Base-by-base conservation (phyloP, 2,888 invertebrate species). In the Lissonota sp. region DNA sequence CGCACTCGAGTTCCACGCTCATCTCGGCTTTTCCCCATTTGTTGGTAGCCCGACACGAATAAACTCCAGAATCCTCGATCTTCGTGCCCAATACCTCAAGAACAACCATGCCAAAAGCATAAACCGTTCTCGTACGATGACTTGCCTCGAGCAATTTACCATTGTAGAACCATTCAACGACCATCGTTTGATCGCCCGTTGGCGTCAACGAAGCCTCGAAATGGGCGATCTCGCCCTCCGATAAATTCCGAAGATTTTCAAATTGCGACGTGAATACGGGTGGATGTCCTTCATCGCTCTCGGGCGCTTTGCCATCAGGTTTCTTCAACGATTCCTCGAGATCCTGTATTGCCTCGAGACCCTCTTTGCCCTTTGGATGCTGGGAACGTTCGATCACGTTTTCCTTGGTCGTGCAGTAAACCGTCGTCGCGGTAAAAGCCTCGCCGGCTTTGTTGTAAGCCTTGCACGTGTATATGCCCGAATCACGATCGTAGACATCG, bases 101-200 rank as follows among this genome's bases (percentile, higher is more conserved):
- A 57, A 99, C 98, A 26, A 99, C 98, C 96, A 98, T 98, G 72
- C 99, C 99, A 92, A 99, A 99, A 12, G 99, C 99, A 91, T 99
- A 97, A 10, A 98, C 98, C 8, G 99, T 99, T 90, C 98, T 95
- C 80, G 96, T 96, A 83, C 99, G 95, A 91, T 98, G 98, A 92
- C 97, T 97, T 55, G 97, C 97, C 91, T 97, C 97, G 81, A 98
- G 94, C 1, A 96, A 94, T 92, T 98, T 96, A 42, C 97, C 98
- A 92, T 99, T 98, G 91, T 97, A 98, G 95, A 98, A 98, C 98
- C 98, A 99, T 93, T 98, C 98, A 71, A 98, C 97, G 39, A 96
- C 95, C 98, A 98, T 98, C 37, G 96, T 97, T 92, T 98, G 97
- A 90, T 98, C 98, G 8, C 98, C 98, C 63, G 97, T 96, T 8